Evolutionary conservation across 2,113 vertebrate genomes (phyloP), one percentile per base, ranked within the genome.

Genomic region (Clarias magur): DNA sequence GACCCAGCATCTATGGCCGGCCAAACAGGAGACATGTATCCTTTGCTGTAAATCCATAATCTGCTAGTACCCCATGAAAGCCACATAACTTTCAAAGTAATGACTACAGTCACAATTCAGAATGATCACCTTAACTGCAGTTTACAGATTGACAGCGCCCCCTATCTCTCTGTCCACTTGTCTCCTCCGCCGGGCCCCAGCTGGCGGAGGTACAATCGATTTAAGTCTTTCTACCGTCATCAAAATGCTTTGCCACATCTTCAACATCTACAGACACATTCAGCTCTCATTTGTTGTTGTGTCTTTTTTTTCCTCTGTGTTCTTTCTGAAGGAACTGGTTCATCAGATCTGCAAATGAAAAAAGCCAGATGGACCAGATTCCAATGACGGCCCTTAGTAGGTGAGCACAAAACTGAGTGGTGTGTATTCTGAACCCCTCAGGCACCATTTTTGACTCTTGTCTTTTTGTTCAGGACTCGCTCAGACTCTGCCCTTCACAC

Each of bases 401-500:
- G 96, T 97, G 89, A 94, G 19, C 27, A 60, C 16, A 56, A 27
- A 82, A 82, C 60, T 72, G 57, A 76, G 30, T 86, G 8, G 59
- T 38, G 56, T 34, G 38, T 70, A 7, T 60, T 75, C 3, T 85
- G 56, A 17, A 73, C 25, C 72, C 27, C 56, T 17, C 48, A 78
- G 25, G 1, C 12, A 62, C 53, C 48, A 17, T 53, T 25, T 57
- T 25, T 27, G 62, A 25, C 65, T 56, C 21, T 17, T 83, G 23
- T 59, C 68, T 82, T 34, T 34, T 83, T 48, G 48, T 48, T 53
- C 68, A 97, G 96, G 91, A 96, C 96, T 15, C 97, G 96, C 80
- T 97, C 96, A 0, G 96, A 97, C 84, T 97, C 96, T 0, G 96
- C 96, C n/a, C 95, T 97, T 48, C 96, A 97, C 90, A 96, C 95